phyloP scores from a whole-genome alignment of 2,888 invertebrate species.

The Aphodius granarius region DNA sequence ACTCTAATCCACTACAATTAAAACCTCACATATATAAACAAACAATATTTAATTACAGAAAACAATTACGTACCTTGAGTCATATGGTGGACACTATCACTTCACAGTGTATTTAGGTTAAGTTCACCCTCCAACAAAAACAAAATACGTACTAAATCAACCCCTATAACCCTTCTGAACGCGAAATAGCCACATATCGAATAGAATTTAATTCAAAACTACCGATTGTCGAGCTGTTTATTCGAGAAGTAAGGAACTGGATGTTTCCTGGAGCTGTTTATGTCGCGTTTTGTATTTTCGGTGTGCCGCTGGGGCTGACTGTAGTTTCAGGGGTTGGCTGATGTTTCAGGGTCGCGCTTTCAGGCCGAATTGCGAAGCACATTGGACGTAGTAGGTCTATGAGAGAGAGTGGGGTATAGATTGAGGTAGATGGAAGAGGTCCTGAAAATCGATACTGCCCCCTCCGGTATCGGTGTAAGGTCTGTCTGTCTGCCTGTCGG shows the following conservation, averaged over 20 bases:
- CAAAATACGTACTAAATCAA: background rate
- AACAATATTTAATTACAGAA: background rate
- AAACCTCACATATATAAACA: too few species aligned
- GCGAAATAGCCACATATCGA: background rate
- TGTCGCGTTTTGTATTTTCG: background rate
- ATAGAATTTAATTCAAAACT: background rate
- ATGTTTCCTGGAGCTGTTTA: background rate
- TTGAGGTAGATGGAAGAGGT: too few species aligned
- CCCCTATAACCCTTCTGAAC: background rate
- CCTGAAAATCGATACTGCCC: background rate
- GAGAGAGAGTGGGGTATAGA: background rate
- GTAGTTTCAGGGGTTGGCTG: background rate
- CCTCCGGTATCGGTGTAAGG: background rate
- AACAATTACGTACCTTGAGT: background rate
- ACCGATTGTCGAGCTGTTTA: background rate
- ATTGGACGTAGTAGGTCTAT: background rate
- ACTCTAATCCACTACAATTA: background rate
- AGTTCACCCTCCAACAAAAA: background rate
- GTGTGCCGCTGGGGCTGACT: background rate
- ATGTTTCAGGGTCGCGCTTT: background rate
- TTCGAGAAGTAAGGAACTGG: background rate
- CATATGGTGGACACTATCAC: background rate
- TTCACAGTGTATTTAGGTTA: background rate
- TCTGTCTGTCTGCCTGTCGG: background rate
- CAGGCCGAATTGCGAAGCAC: background rate